Conservation (phyloP, 2,113 vertebrate species). For the Dipodomys spectabilis region DNA sequence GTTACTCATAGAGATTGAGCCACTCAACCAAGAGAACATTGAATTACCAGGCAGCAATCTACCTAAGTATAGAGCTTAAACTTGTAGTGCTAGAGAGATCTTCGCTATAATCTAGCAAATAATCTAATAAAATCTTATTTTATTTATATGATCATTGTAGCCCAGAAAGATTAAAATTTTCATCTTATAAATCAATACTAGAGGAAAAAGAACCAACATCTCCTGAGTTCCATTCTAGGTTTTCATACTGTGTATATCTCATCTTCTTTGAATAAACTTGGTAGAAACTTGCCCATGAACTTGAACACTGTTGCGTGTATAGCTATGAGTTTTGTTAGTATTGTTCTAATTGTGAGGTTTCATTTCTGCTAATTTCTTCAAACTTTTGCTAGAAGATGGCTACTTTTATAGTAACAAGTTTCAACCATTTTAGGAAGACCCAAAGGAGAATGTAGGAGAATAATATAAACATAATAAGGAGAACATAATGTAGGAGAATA, state of each 20-base stretch:
- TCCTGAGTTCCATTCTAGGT: background rate
- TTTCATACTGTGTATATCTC: background rate
- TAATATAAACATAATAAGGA: background rate
- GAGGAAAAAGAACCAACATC: background rate
- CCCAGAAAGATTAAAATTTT: background rate
- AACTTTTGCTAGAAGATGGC: background rate
- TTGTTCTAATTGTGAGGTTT: background rate
- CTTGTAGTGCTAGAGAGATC: background rate
- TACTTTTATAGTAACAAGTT: background rate
- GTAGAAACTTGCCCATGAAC: background rate
- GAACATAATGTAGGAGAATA: background rate
- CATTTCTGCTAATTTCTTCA: slow-evolving; percentile 14
- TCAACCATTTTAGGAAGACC: slow-evolving; percentile 10
- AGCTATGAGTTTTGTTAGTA: background rate
- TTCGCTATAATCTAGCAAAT: background rate
- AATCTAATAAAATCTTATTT: background rate
- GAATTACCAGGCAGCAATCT: background rate
- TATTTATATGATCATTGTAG: background rate
- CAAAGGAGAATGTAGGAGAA: background rate
- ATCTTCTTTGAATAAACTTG: background rate
- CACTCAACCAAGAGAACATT: background rate
- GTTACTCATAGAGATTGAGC: background rate
- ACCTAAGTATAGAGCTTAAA: background rate
- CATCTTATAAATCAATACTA: background rate
- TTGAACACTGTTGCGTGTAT: background rate